A percentile compares a stretch with the other conserved stretches of the same genome.
Evolutionary conservation across 2,888 invertebrate genomes (phyloP).

Genomic region (Cheilosia vulpina): DNA sequence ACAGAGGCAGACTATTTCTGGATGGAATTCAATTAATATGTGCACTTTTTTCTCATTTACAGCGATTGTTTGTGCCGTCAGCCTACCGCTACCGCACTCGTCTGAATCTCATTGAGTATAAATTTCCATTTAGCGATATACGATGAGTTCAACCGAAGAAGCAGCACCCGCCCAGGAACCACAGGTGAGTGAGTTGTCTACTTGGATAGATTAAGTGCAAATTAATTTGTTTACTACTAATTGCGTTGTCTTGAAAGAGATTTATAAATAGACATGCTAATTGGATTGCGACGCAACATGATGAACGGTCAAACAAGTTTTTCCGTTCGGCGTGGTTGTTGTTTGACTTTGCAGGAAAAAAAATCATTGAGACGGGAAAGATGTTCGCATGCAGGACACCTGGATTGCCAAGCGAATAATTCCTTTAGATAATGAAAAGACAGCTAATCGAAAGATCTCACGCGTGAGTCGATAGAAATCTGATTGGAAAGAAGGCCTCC

Average conservation of each 20-base stretch:
- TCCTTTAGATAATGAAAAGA: no score
- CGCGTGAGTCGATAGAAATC: no score
- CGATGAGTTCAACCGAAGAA: conserved; percentile 68
- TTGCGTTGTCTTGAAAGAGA: conserved; percentile 21
- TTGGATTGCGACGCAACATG: conserved; percentile 21
- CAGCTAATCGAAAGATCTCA: no score
- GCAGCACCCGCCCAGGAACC: conserved; percentile 49
- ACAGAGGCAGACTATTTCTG: conserved; percentile 1
- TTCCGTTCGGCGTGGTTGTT: not conserved
- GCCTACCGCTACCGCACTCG: not conserved
- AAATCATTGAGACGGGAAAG: not conserved
- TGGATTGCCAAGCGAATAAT: no score
- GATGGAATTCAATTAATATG: conserved; percentile 45
- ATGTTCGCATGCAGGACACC: no score
- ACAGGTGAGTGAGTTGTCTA: conserved; percentile 57
- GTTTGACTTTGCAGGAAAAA: not conserved
- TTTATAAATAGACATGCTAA: conserved; percentile 42
- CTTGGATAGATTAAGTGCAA: conserved; percentile 21
- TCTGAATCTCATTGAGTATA: conserved; percentile 25
- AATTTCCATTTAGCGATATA: conserved; percentile 18
- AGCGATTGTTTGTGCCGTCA: conserved; percentile 31
- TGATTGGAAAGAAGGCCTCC: no score
- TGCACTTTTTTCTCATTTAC: conserved; percentile 40
- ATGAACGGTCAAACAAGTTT: not conserved
- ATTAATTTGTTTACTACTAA: conserved; percentile 43